Percentiles rank a stretch among this genome's conserved stretches.
Conservation (phyloP, 2,888 invertebrate species). For the Podotricha telesiphe region DNA sequence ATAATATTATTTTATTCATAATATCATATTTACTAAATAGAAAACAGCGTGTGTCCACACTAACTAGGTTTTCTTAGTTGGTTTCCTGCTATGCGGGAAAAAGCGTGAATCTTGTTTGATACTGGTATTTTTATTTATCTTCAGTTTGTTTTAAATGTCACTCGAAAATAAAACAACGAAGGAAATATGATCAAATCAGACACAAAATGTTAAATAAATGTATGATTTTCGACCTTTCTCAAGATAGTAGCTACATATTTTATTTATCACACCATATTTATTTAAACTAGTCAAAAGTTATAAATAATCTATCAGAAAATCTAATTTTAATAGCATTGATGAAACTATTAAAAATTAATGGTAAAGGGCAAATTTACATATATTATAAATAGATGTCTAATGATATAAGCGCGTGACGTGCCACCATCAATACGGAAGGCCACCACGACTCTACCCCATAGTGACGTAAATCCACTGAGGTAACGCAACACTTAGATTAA, state of each 20-base stretch:
- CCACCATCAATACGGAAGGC: slow-evolving; percentile 23
- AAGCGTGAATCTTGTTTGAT: too few relatives aligned
- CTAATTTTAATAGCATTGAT: slow-evolving; percentile 18
- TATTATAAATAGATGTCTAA: slow-evolving; percentile 28
- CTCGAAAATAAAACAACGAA: too few relatives aligned
- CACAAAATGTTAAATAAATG: too few relatives aligned
- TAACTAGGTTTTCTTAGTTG: too few relatives aligned
- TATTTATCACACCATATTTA: too few relatives aligned
- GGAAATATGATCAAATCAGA: too few relatives aligned
- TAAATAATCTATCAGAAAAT: not conserved
- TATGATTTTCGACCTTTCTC: too few relatives aligned
- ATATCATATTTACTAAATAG: not conserved
- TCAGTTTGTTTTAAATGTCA: too few relatives aligned
- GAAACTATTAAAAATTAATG: slow-evolving; percentile 13
- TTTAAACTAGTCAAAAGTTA: not conserved
- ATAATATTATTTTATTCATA: not conserved
- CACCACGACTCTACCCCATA: slow-evolving; percentile 16
- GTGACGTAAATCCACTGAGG: slow-evolving; percentile 21
- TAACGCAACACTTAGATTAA: slow-evolving; percentile 3
- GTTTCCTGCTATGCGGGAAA: too few relatives aligned
- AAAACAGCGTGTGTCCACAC: too few relatives aligned
- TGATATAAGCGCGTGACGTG: slow-evolving; percentile 28
- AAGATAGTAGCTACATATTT: too few relatives aligned
- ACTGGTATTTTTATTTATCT: too few relatives aligned
- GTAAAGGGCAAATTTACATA: slow-evolving; percentile 26